A percentile compares a stretch with the other conserved stretches of the same genome.
phyloP scores from a whole-genome alignment of 2,888 invertebrate species.

The Ctenicera cuprea region DNA sequence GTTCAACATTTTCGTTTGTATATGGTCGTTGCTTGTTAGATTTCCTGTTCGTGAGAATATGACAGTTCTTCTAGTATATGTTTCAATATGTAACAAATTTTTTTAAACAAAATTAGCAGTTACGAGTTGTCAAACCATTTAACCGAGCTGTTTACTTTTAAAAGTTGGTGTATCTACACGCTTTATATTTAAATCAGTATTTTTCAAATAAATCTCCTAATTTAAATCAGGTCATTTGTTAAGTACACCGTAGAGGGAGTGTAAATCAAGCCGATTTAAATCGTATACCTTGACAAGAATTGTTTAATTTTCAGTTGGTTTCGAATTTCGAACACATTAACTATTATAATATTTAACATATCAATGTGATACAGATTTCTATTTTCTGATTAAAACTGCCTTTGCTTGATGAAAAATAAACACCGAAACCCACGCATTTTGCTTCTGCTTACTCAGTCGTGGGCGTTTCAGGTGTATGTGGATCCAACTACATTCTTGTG shows the following conservation, averaged over 20 bases:
- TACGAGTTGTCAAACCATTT: not conserved
- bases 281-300: not conserved
- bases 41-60: constrained; percentile 11
- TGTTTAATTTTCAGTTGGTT: not conserved
- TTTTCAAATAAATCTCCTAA: constrained; percentile 10
- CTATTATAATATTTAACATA: too few relatives aligned
- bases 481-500: too few relatives aligned
- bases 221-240: constrained; percentile 24
- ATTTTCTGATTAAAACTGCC: too few relatives aligned
- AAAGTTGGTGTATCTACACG: not conserved
- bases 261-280: constrained; percentile 33
- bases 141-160: not conserved
- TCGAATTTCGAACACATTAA: not conserved
- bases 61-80: not conserved
- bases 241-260: constrained; percentile 3
- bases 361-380: too few relatives aligned
- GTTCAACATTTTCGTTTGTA: constrained; percentile 1
- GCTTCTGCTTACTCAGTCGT: too few relatives aligned
- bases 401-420: too few relatives aligned
- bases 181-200: constrained; percentile 1
- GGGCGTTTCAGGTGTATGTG: too few relatives aligned
- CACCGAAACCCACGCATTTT: too few relatives aligned
- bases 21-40: not conserved
- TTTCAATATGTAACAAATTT: not conserved
- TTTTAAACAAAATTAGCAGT: not conserved